Percentiles rank a stretch among this genome's conserved stretches.
Conservation (phyloP, 2,113 vertebrate species). For the Felis chaus region DNA sequence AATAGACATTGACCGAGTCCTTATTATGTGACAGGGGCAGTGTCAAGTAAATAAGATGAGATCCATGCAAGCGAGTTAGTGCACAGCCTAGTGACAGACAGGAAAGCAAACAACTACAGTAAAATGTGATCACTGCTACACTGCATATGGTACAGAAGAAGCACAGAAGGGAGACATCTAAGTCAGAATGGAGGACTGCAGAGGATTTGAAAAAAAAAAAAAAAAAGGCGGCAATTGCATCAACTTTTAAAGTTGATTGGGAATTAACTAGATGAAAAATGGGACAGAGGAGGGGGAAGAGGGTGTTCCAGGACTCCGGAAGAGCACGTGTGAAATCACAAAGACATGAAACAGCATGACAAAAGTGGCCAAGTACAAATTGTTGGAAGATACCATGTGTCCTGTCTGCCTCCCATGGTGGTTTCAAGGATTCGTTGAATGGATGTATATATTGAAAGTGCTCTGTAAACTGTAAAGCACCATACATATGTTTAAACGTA, state of each 20-base stretch:
- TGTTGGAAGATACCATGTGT: not conserved
- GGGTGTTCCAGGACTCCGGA: slow-evolving; percentile 21
- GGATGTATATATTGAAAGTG: slow-evolving; percentile 40
- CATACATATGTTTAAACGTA: slow-evolving; percentile 39
- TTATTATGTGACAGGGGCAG: not conserved
- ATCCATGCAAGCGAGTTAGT: not conserved
- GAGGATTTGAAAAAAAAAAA: slow-evolving; percentile 22
- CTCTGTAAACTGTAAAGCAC: slow-evolving; percentile 69
- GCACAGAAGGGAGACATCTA: not conserved
- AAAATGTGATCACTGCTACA: not conserved
- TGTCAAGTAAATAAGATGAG: not conserved
- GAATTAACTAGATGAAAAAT: slow-evolving; percentile 54
- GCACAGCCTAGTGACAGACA: not conserved
- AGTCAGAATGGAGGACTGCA: slow-evolving; percentile 7
- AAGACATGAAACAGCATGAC: not conserved
- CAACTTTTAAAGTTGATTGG: slow-evolving; percentile 35
- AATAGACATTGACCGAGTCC: not conserved
- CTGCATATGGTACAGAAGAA: not conserved
- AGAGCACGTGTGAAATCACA: slow-evolving; percentile 42
- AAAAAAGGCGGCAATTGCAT: not conserved
- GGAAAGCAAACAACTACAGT: not conserved
- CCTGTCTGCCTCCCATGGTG: slow-evolving; percentile 53
- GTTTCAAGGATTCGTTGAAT: slow-evolving; percentile 24
- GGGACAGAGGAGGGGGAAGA: not conserved
- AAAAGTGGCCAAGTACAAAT: not conserved